phyloP scores from a whole-genome alignment of 1,140 invertebrate genomes.

The Leptinotarsa texana region DNA sequence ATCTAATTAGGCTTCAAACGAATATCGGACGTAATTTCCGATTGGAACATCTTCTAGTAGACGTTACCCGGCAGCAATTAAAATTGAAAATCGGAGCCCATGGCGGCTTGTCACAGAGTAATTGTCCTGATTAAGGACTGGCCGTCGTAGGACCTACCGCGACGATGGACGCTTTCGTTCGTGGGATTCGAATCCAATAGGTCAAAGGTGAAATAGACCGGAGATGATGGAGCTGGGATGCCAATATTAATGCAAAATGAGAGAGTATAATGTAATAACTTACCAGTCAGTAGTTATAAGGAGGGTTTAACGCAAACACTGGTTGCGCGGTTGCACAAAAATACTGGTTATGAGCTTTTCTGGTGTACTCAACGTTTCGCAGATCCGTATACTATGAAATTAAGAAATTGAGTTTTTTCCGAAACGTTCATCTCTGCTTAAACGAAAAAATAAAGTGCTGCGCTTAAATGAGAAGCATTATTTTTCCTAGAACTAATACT shows the following conservation, averaged over 20 bases:
- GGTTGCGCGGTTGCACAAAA: too few relatives aligned
- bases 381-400: too few relatives aligned
- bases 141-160: constrained; percentile 13
- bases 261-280: too few relatives aligned
- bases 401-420: too few relatives aligned
- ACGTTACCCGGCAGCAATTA: constrained; percentile 13
- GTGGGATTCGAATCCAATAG: constrained; percentile 9
- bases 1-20: constrained; percentile 14
- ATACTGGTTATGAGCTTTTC: too few relatives aligned
- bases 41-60: constrained; percentile 5
- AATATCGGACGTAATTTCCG: constrained; percentile 16
- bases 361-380: too few relatives aligned
- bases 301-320: too few relatives aligned
- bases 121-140: constrained; percentile 19
- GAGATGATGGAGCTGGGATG: background rate
- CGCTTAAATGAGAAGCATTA: too few relatives aligned
- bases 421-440: too few relatives aligned
- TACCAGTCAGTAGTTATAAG: too few relatives aligned
- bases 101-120: constrained; percentile 24
- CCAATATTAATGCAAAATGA: constrained; percentile 1
- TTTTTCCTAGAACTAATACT: too few relatives aligned
- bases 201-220: constrained; percentile 12
- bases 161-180: constrained; percentile 7
- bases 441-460: too few relatives aligned
- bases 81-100: constrained; percentile 27